Evolutionary conservation across 2,797 vertebrate genomes (phyloP).

Genomic region (Pangasius macronema): DNA sequence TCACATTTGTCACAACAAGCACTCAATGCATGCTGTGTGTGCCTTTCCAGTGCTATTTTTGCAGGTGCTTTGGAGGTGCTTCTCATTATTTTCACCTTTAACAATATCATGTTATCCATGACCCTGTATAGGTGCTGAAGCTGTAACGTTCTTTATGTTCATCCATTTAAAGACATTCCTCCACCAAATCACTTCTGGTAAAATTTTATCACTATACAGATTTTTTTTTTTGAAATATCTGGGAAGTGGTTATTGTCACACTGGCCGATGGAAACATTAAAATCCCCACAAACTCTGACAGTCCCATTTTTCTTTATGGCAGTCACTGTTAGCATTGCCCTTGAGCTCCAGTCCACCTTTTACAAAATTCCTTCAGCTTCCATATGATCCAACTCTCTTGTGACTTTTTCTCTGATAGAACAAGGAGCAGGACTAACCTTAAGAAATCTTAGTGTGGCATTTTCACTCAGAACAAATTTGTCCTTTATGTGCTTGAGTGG

Average conservation of each 20-base stretch:
- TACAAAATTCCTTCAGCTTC: background rate
- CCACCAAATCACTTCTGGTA: background rate
- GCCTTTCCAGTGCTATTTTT: background rate
- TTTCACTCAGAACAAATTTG: background rate
- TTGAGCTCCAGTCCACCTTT: background rate
- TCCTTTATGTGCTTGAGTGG: background rate
- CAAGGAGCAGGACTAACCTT: background rate
- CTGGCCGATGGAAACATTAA: conserved; percentile 14
- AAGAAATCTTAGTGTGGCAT: background rate
- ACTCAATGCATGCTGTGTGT: background rate
- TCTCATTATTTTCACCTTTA: background rate
- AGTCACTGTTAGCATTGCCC: background rate
- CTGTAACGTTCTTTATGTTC: background rate
- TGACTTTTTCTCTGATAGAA: background rate
- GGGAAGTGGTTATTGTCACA: conserved; percentile 4
- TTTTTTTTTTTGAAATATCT: background rate
- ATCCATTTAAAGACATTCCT: conserved; percentile 9
- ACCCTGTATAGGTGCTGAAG: background rate
- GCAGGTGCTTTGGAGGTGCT: background rate
- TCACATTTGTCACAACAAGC: background rate
- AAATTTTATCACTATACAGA: background rate
- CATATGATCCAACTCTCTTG: background rate
- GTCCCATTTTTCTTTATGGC: background rate
- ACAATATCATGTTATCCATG: background rate
- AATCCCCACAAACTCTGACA: conserved; percentile 5